phyloP scores from a whole-genome alignment of 2,888 invertebrate species.

The Mythimna albipuncta region DNA sequence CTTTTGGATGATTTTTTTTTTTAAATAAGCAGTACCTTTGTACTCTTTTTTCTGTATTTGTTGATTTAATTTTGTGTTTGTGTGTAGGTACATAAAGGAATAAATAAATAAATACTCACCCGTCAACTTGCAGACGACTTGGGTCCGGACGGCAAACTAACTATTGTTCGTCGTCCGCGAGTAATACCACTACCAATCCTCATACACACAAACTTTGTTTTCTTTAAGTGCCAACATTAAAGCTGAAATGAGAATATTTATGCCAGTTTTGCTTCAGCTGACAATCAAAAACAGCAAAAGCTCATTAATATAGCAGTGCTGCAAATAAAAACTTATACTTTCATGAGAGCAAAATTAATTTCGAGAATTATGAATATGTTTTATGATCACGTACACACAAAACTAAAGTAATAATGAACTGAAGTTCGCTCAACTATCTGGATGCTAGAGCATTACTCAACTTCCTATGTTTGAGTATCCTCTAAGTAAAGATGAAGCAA shows the following conservation, averaged over 20 bases:
- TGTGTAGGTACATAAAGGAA: too few relatives aligned
- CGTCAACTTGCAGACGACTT: too few relatives aligned
- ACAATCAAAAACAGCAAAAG: not conserved
- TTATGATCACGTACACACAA: conserved; percentile 30
- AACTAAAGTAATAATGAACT: conserved; percentile 62
- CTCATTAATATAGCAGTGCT: not conserved
- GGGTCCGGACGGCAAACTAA: too few relatives aligned
- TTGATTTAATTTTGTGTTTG: too few relatives aligned
- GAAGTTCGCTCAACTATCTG: conserved; percentile 41
- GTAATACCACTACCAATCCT: too few relatives aligned
- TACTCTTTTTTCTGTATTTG: too few relatives aligned
- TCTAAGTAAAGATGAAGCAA: conserved; percentile 56
- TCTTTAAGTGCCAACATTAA: too few relatives aligned
- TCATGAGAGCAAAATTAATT: conserved; percentile 42
- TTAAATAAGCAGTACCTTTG: too few relatives aligned
- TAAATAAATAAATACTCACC: too few relatives aligned
- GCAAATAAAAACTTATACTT: conserved; percentile 20
- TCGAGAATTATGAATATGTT: conserved; percentile 34
- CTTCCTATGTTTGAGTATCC: conserved; percentile 59
- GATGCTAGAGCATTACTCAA: conserved; percentile 45
- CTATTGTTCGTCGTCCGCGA: too few relatives aligned
- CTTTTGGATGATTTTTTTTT: too few relatives aligned
- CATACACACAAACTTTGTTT: too few relatives aligned
- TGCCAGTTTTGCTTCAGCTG: not conserved
- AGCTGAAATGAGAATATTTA: not conserved